phyloP scores from a whole-genome alignment of 2,888 invertebrate species.

The Neria commutata region DNA sequence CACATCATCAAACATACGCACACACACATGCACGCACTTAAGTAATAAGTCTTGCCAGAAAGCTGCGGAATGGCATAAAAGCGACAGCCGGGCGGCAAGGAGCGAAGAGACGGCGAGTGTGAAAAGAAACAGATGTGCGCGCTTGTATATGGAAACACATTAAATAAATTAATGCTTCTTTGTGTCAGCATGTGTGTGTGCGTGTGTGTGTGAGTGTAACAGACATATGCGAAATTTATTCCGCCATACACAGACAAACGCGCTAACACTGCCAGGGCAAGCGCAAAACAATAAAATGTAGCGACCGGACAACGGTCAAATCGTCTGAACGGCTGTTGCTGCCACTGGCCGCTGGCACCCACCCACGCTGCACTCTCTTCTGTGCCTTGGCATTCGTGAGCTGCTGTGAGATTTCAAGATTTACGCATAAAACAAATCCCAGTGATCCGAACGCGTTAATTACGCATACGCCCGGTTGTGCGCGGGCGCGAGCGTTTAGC shows the following conservation, averaged over 20 bases:
- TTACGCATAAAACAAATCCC: not conserved
- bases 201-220: not conserved
- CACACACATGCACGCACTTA: slow-evolving; percentile 5
- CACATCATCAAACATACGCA: not conserved
- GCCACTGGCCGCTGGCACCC: not conserved
- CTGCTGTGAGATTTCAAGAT: not conserved
- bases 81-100: no score
- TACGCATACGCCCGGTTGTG: not conserved
- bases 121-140: not conserved
- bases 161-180: slow-evolving; percentile 24
- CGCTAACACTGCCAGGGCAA: not conserved
- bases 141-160: slow-evolving; percentile 11
- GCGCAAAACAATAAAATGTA: not conserved
- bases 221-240: not conserved
- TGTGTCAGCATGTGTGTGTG: not conserved
- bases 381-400: not conserved
- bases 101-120: slow-evolving; percentile 7
- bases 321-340: no score
- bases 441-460: not conserved
- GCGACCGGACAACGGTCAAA: no score
- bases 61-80: slow-evolving; percentile 2
- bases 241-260: no score
- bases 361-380: no score
- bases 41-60: slow-evolving; percentile 13
- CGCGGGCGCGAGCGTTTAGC: no score